Base-by-base conservation (phyloP, 1,140 invertebrate species). In the Drosophila virilis region DNA sequence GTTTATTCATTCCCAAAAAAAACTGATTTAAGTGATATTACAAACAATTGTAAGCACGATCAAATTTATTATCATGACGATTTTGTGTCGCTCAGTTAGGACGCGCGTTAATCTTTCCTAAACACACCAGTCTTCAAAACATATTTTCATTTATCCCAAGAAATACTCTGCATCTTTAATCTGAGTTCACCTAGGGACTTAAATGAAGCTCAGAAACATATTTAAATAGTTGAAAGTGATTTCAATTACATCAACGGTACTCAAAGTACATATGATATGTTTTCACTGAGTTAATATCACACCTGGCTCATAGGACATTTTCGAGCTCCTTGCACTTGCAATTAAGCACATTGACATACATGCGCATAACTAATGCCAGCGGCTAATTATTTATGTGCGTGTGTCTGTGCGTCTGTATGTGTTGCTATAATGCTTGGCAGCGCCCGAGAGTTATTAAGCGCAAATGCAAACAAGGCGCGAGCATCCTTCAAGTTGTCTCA, bases 371-470 rank as follows among this genome's bases (percentile, higher is more conserved):
- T 48, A 50, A 57, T 65, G 33, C 42, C 42, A 38, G 33, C 15
- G 15, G 59, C 48, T 35, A 80, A 69, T 70, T 65, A 71, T 51
- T 33, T 45, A 17, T 45, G 38, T 54, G n/a, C 22, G 28, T 37
- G 12, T 61, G 15, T 46, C 32, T 46, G 43, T 17, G 58, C 12
- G 13, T 17, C 32, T 3, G 13, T 17, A 37, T 52, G 58, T 52
- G 37, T 58, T 48, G 15, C 45, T 58, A 10, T 65, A 57, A 72
- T 46, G 37, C 54, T 45, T 52, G 76, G 69, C 59, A 77, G 66
- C 62, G 69, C 67, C 61, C 66, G 37, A 48, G 45, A 79, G 72
- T 82, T 86, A 86, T 88, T 88, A 88, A 80, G 80, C 77, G 70
- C 65, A 74, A 79, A 83, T 68, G 72, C 74, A 88, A 88, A 88